Base-by-base conservation (phyloP, 1,140 invertebrate genomes). In the Hesperophylax magnus region DNA sequence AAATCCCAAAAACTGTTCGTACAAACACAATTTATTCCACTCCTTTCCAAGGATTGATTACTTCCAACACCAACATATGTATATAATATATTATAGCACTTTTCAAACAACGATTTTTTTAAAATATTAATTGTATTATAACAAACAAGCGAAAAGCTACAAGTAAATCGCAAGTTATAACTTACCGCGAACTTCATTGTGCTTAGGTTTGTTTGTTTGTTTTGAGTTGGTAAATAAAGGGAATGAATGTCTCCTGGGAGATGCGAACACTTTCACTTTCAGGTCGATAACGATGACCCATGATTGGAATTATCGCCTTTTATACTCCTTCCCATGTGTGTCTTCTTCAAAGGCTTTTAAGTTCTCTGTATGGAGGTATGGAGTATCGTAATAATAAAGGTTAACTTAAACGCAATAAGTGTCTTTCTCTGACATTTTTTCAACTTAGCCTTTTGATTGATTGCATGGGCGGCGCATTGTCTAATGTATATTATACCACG, bases 211-310 rank as follows among this genome's bases (percentile, higher is more conserved):
- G 39, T 67, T 63, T 63, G 15, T 78, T 77, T 72, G 53, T 80
- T 78, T 71, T 63, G n/a, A n/a, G n/a, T n/a, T 18, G 17, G 1
- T 53, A 24, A 77, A 24, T 52, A 24, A 72, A 72, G 69, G 60
- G 52, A 75, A 74, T 14, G 8, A 20, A 79, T 17, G 54, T 58
- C 47, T 47, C 24, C 22, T 20, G 11, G 53, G 58, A 79, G 82
- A 81, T 81, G 82, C 65, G 78, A 58, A 72, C 82, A 84, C 82
- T 84, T 84, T 84, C 82, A 84, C 82, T 84, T 54, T 77, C 72
- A 53, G 79, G 24, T 74, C 34, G 82, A 63, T 77, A 81, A 84
- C 79, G 80, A 81, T 84, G 80, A 81, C 80, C 82, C 56, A 24
- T 54, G 79, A 71, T 72, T 72, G 71, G 34, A 47, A 47, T 77